Evolutionary conservation across 64 coral and sea anemone genomes (phyloP), one percentile per base, ranked within the genome.

Genomic region (Exaiptasia diaphana): DNA sequence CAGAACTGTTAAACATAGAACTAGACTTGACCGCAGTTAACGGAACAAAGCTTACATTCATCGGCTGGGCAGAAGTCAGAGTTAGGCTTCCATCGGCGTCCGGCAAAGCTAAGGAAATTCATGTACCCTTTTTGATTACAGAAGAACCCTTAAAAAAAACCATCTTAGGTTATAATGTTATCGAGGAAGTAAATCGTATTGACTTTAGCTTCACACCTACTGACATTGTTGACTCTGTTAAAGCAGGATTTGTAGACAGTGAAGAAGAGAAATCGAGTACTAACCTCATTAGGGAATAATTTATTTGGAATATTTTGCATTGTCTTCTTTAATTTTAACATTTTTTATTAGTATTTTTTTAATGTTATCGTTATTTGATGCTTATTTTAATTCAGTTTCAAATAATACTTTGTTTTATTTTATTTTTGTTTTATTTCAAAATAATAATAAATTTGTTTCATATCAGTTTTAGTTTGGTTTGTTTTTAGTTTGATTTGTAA

Each of bases 21-120:
- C 60, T 82, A 49, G 41, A 65, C 20, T 9, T 82, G 24, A 43
- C 52, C 11, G 55, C 77, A 80, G 77, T 57, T 42, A 80, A 80
- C 56, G 57, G 77, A 21, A 48, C 53, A 18, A 37, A 28, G 2
- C 22, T 80, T 22, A 34, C 77, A 39, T 80, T 41, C 34, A 64
- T 60, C 21, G 75, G 53, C 17, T 59, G 75, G 75, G 20, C 30
- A n/a, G 28, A 59, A 21, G 14, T 58, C 22, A 6, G 24, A 38
- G 29, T 59, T 18, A 28, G 26, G 24, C 29, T 77, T 8, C 45
- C 74, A 53, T n/a, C n/a, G n/a, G n/a, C n/a, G n/a, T n/a, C n/a
- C n/a, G n/a, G n/a, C n/a, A n/a, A n/a, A n/a, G n/a, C n/a, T n/a
- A n/a, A n/a, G n/a, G n/a, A n/a, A n/a, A n/a, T n/a, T n/a, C n/a